phyloP scores from a whole-genome alignment of 2,113 vertebrate species.

The Malurus melanocephalus region DNA sequence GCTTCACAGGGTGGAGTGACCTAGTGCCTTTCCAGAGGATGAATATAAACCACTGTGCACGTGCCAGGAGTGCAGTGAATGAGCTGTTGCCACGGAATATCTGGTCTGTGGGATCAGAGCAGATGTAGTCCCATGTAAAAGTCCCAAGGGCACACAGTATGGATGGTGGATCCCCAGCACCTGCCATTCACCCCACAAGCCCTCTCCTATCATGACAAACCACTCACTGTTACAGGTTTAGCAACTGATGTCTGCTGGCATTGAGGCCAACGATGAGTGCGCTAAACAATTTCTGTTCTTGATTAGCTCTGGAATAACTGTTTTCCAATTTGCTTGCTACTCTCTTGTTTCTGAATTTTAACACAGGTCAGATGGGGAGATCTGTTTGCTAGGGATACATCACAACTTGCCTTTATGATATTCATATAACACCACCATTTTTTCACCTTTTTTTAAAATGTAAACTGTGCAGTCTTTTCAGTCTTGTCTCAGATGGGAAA shows the following conservation, averaged over 20 bases:
- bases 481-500: background rate
- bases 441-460: background rate
- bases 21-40: background rate
- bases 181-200: background rate
- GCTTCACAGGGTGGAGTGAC: background rate
- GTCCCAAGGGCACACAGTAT: background rate
- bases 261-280: rapidly evolving
- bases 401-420: background rate
- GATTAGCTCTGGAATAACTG: background rate
- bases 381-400: background rate
- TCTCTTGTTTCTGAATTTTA: background rate
- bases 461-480: background rate
- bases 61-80: rapidly evolving
- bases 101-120: background rate
- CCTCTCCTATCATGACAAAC: background rate
- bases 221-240: background rate
- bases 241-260: background rate
- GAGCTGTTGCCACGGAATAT: background rate
- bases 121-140: background rate
- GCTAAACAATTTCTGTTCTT: background rate
- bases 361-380: background rate
- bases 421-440: background rate
- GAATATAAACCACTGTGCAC: background rate
- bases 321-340: background rate
- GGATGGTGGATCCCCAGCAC: background rate